Conservation (phyloP, 23 tunicate genomes). For the Ascidia mentula region DNA sequence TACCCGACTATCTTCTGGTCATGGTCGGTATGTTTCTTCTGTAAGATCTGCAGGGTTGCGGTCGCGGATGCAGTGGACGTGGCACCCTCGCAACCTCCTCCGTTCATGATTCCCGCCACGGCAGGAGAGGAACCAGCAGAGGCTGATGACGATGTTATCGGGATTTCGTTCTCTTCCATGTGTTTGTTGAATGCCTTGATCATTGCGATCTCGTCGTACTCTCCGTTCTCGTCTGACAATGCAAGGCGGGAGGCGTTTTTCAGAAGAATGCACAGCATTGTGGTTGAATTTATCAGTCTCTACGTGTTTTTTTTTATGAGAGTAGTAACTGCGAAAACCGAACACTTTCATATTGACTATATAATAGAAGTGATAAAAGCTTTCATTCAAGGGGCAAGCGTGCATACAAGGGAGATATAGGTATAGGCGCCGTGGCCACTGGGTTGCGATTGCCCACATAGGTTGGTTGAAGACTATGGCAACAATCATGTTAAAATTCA, state of each 20-base stretch:
- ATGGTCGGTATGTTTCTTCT: constrained; percentile 52
- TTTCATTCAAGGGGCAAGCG: too few species aligned
- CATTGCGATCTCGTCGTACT: constrained; percentile 59
- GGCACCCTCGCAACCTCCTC: not conserved
- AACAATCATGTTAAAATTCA: too few species aligned
- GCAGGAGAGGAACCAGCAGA: constrained; percentile 36
- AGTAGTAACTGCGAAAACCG: too few species aligned
- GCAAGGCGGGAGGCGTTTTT: too few species aligned
- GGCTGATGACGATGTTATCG: constrained; percentile 25
- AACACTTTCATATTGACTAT: too few species aligned
- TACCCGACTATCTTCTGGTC: constrained; percentile 53
- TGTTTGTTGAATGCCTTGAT: constrained; percentile 63
- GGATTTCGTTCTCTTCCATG: constrained; percentile 42
- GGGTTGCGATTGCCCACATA: too few species aligned
- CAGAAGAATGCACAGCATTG: not conserved
- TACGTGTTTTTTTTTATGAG: too few species aligned
- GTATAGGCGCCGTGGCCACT: too few species aligned
- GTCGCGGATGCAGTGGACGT: not conserved
- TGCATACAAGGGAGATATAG: too few species aligned
- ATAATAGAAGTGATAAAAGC: too few species aligned
- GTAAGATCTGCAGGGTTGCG: constrained; percentile 11
- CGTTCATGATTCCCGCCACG: not conserved
- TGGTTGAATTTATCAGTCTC: too few species aligned
- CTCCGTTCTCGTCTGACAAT: constrained; percentile 30
- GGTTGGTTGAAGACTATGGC: too few species aligned